phyloP scores from a whole-genome alignment of 2,888 invertebrate species.

The Carabus problematicus region DNA sequence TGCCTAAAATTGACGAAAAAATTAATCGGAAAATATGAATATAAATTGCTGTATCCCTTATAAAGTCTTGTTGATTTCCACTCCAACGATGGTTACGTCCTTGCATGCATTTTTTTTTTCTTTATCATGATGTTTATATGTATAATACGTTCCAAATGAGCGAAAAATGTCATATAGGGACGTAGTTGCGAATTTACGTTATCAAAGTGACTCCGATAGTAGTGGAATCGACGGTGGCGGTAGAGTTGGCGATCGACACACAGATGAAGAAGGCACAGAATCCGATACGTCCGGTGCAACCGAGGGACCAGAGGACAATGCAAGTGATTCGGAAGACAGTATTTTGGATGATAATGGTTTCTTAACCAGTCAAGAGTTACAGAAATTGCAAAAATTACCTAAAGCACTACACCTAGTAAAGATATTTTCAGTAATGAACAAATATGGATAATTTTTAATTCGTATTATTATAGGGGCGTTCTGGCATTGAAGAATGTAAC shows the following conservation, averaged over 20 bases:
- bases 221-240: conserved; percentile 61
- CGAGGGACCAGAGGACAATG: conserved; percentile 75
- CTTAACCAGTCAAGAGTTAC: conserved; percentile 58
- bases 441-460: too few species aligned
- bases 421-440: too few species aligned
- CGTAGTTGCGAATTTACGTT: conserved; percentile 70
- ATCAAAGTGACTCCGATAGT: conserved; percentile 70
- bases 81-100: too few species aligned
- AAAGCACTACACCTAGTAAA: conserved; percentile 64
- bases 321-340: conserved; percentile 67
- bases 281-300: conserved; percentile 66
- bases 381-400: conserved; percentile 64
- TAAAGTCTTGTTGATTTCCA: too few species aligned
- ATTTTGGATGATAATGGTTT: conserved; percentile 83
- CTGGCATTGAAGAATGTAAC: conserved; percentile 68
- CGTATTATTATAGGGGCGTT: conserved; percentile 52
- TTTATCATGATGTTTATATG: too few species aligned
- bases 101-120: too few species aligned
- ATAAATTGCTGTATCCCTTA: too few species aligned
- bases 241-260: conserved; percentile 50
- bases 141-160: too few species aligned
- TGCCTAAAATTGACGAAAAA: too few species aligned
- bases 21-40: too few species aligned
- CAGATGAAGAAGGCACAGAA: conserved; percentile 57
- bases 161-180: conserved; percentile 61